Evolutionary conservation across 1,140 invertebrate species (phyloP), one percentile per base, ranked within the genome.

Genomic region (Anagrus nilaparvatae): DNA sequence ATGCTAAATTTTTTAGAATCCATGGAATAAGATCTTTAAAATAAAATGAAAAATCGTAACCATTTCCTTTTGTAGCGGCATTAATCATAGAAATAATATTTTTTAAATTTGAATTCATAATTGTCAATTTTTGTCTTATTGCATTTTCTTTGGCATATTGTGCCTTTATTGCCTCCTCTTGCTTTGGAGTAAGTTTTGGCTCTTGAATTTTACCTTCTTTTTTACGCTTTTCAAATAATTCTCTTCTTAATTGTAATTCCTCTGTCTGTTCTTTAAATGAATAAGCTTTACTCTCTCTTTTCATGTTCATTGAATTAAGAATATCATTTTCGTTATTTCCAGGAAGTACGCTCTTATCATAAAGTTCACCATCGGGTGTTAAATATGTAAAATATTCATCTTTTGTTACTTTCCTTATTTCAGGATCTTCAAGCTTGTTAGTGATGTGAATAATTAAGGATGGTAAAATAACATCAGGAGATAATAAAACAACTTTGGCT

Each of bases 231-330:
- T 91, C 89, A 50, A 94, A 94, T 8, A 97, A 67, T 71, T 97
- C 94, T 49, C 90, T 82, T 25, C 87, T 72, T 23, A 98, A 65
- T 55, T 94, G 86, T 40, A 96, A 63, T 61, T 97, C 95, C 58
- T 95, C 94, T 55, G 95, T 71, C 61, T 98, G 95, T 53, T 98
- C 95, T 60, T 95, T 93, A 60, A 92, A 96, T 13, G 90, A 94
- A 61, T 98, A 98, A 3, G 82, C 87, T 70, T 97, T 98, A 60
- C 88, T 97, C 58, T 98, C 94, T 28, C 93, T 73, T 67, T 93
- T 95, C 56, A 98, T 76, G 54, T 98, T 97, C 70, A 86, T 83
- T 13, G 78, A 76, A 35, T 75, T 73, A 54, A 77, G 52, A 23
- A 73, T 69, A 29, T 65, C 74, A 47, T 72, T 77, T 41, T 77